These are phyloP conservation scores for Cantharis rustica DNA, from an alignment of 2,888 invertebrate species.

Conservation along the genomic window DNA sequence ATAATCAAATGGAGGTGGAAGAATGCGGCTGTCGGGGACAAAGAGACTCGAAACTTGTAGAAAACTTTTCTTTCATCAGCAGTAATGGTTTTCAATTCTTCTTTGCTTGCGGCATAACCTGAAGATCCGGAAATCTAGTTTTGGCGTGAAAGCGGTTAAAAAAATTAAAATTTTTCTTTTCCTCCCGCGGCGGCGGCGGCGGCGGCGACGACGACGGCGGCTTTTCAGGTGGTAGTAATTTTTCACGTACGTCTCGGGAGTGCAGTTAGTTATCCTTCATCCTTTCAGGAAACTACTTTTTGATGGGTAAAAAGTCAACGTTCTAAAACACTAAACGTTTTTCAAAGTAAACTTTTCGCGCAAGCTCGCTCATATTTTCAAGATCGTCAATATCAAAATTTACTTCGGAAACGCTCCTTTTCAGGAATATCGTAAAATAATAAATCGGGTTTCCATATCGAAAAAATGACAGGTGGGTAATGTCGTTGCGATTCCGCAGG, in stretches of 20 bases:
- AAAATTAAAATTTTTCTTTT: constrained; percentile 31
- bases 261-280: neutral
- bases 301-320: neutral
- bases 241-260: neutral
- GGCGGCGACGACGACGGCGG: neutral
- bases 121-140: constrained; percentile 34
- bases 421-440: constrained; percentile 37
- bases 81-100: constrained; percentile 58
- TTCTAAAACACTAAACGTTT: neutral
- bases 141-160: constrained; percentile 30
- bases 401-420: constrained; percentile 31
- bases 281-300: neutral
- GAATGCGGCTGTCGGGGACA: constrained; percentile 51
- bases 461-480: constrained; percentile 37
- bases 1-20: constrained; percentile 51
- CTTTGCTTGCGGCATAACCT: constrained; percentile 40
- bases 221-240: neutral
- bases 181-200: no score
- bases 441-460: constrained; percentile 38
- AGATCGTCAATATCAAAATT: constrained; percentile 34
- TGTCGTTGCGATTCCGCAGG: constrained; percentile 32
- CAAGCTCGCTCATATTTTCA: constrained; percentile 20
- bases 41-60: constrained; percentile 53
- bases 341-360: constrained; percentile 30
- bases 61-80: constrained; percentile 58